A percentile compares a stretch with the other conserved stretches of the same genome.
phyloP scores from a whole-genome alignment of 2,113 vertebrate genomes.

The Mus musculus region DNA sequence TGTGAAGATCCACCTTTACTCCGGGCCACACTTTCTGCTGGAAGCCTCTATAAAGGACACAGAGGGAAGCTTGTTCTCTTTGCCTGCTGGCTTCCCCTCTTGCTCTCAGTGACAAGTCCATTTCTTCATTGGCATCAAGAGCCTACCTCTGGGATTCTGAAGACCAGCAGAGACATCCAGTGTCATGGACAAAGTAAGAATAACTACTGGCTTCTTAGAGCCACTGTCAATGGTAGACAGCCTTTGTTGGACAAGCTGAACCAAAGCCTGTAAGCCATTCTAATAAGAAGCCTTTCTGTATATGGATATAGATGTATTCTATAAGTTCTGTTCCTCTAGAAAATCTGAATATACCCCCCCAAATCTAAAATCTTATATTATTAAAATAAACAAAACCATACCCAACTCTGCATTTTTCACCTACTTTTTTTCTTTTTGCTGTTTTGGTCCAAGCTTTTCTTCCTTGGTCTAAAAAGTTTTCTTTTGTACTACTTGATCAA shows the following conservation, averaged over 20 bases:
- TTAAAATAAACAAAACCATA: conserved; percentile 25
- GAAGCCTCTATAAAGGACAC: neutral
- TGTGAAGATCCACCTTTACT: neutral
- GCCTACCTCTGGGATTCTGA: neutral
- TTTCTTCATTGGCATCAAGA: neutral
- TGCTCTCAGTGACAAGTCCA: neutral
- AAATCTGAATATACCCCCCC: neutral
- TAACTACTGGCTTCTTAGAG: neutral
- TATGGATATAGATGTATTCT: too few relatives aligned
- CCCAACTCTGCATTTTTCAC: neutral
- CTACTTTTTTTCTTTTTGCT: neutral
- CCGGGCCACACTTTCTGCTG: too few relatives aligned
- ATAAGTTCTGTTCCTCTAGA: neutral
- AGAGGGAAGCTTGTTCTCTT: too few relatives aligned
- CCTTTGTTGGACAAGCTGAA: neutral
- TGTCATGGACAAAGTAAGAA: neutral
- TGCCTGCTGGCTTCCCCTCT: neutral
- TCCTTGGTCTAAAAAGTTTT: conserved; percentile 12
- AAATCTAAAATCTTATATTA: neutral
- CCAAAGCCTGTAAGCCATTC: neutral
- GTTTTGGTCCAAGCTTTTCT: neutral
- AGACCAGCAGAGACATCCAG: neutral
- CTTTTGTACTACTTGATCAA: conserved; percentile 11
- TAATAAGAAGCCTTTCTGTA: neutral
- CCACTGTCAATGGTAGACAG: neutral